phyloP scores from a whole-genome alignment of 2,888 invertebrate species.

The Drosophila heteroneura region DNA sequence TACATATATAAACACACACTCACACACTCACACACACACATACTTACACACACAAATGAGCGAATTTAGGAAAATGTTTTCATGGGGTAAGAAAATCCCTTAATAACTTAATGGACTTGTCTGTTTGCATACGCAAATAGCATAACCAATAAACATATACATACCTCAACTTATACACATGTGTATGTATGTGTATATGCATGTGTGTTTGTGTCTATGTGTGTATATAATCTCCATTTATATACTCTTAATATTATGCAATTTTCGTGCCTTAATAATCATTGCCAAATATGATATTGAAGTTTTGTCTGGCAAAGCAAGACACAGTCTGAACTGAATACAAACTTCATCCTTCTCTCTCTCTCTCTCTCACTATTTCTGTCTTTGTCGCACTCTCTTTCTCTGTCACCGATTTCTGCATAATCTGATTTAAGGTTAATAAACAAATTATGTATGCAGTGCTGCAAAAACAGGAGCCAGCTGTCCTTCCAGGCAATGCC shows the following conservation, averaged over 20 bases:
- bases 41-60: background rate
- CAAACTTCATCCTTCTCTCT: background rate
- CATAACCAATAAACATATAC: conserved; percentile 32
- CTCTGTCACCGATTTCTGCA: conserved; percentile 24
- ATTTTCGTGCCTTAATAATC: conserved; percentile 48
- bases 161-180: conserved; percentile 11
- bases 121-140: conserved; percentile 57
- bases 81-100: conserved; percentile 65
- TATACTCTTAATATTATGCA: conserved; percentile 40
- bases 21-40: background rate
- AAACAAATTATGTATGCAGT: conserved; percentile 76
- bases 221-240: conserved; percentile 10
- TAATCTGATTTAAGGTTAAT: conserved; percentile 79
- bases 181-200: background rate
- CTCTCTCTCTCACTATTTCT: background rate
- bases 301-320: conserved; percentile 17
- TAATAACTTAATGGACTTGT: conserved; percentile 80
- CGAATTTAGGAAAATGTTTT: conserved; percentile 14
- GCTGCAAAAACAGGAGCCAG: conserved; percentile 42
- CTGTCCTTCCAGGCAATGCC: conserved; percentile 18
- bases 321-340: conserved; percentile 8
- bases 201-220: background rate
- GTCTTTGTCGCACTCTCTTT: background rate
- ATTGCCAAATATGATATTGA: conserved; percentile 61
- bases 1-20: background rate